These are phyloP conservation scores for Colletes latitarsis DNA, from an alignment of 1,140 invertebrate genomes.

Conservation along the genomic window DNA sequence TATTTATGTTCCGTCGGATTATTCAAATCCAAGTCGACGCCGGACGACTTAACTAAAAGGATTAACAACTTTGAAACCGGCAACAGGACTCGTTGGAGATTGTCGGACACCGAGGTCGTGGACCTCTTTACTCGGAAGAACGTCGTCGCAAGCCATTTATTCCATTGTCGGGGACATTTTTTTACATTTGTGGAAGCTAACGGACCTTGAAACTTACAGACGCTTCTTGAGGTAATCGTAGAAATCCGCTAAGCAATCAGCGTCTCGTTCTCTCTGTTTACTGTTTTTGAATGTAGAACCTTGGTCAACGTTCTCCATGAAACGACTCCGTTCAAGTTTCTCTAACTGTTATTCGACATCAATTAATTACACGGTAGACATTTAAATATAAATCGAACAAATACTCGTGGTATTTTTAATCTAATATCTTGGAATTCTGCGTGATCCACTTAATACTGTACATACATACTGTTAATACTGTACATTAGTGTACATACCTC, in stretches of 20 bases:
- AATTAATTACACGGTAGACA: too few species aligned
- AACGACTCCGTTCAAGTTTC: too few species aligned
- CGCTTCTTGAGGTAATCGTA: constrained; percentile 4
- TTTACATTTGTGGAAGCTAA: background rate
- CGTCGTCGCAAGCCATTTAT: constrained; percentile 33
- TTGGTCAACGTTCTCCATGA: too few species aligned
- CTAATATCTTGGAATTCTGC: too few species aligned
- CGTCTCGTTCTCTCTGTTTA: background rate
- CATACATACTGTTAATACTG: too few species aligned
- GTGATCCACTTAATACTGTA: too few species aligned
- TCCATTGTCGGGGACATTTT: constrained; percentile 19
- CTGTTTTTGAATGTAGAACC: background rate
- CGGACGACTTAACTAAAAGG: constrained; percentile 21
- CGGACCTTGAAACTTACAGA: constrained; percentile 2
- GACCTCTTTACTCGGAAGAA: constrained; percentile 15
- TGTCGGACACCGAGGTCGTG: background rate
- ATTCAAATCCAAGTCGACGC: constrained; percentile 45
- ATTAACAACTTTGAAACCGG: constrained; percentile 26
- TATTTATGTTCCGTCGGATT: constrained; percentile 9
- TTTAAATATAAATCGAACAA: too few species aligned
- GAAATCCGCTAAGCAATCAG: constrained; percentile 18
- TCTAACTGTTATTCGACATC: too few species aligned
- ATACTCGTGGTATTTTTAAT: too few species aligned
- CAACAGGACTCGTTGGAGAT: background rate
- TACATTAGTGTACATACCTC: too few species aligned